Evolutionary conservation across 2,797 vertebrate genomes (phyloP).

Genomic region (Tenualosa ilisha): DNA sequence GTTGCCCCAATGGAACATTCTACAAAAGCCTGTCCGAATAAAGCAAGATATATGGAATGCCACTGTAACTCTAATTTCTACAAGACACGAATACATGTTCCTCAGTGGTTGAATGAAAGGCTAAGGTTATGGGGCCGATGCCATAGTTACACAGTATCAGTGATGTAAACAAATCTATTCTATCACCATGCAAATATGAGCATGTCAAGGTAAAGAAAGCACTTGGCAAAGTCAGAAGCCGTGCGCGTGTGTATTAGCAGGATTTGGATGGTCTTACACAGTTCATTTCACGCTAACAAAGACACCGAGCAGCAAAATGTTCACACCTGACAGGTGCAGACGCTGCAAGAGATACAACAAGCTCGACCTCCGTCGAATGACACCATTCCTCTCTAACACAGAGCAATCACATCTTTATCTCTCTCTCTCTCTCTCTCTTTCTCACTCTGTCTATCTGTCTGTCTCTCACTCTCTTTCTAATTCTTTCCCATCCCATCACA

Average conservation of each 20-base stretch:
- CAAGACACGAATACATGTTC: not conserved
- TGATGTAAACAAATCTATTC: not conserved
- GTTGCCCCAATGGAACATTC: not conserved
- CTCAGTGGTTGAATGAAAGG: not conserved
- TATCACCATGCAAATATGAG: not conserved
- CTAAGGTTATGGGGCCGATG: not conserved
- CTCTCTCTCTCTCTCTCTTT: not conserved
- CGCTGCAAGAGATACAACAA: not conserved
- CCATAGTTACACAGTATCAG: not conserved
- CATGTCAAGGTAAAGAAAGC: not conserved
- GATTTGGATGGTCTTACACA: not conserved
- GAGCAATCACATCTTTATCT: not conserved
- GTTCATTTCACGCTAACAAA: not conserved
- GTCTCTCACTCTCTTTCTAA: not conserved
- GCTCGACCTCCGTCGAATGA: not conserved
- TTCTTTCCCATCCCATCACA: not conserved
- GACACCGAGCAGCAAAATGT: not conserved
- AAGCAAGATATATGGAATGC: not conserved
- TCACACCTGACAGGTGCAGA: constrained; percentile 6
- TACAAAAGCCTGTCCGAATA: not conserved
- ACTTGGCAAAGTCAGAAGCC: not conserved
- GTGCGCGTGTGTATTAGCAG: not conserved
- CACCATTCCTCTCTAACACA: not conserved
- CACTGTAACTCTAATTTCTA: not conserved
- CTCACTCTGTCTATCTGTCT: too few species aligned